These are phyloP conservation scores for Myocastor coypus DNA, from an alignment of 2,113 vertebrate genomes.

Conservation along the genomic window DNA sequence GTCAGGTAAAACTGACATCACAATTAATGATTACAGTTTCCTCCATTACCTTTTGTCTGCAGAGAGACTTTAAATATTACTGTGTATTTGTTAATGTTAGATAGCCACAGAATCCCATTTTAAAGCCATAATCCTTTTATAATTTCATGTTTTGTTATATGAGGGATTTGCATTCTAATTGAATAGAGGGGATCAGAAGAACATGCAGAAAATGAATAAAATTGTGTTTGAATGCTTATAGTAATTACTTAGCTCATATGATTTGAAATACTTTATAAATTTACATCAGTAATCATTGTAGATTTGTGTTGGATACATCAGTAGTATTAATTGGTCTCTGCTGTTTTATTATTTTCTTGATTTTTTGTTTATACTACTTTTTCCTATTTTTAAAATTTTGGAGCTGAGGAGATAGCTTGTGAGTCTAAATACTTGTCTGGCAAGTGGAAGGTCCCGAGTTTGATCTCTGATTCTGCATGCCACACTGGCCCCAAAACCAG, in stretches of 20 bases:
- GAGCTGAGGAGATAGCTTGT: too few species aligned
- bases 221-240: not conserved
- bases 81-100: constrained; percentile 17
- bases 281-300: not conserved
- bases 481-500: too few species aligned
- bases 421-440: too few species aligned
- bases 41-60: not conserved
- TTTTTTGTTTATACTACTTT: not conserved
- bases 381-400: not conserved
- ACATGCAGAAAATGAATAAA: not conserved
- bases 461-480: too few species aligned
- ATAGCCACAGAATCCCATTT: not conserved
- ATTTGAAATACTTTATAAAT: constrained; percentile 22
- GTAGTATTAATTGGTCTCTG: not conserved
- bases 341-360: not conserved
- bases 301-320: not conserved
- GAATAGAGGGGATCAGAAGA: not conserved
- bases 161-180: not conserved
- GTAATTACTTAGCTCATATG: not conserved
- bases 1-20: not conserved
- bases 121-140: constrained; percentile 3
- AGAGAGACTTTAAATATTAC: not conserved
- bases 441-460: too few species aligned
- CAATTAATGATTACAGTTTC: not conserved
- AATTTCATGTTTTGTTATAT: constrained; percentile 14